A percentile compares a stretch with the other conserved stretches of the same genome.
These are phyloP conservation scores for Cyphomyrus plagiostoma DNA, from an alignment of 2,113 vertebrate genomes.

Conservation along the genomic window DNA sequence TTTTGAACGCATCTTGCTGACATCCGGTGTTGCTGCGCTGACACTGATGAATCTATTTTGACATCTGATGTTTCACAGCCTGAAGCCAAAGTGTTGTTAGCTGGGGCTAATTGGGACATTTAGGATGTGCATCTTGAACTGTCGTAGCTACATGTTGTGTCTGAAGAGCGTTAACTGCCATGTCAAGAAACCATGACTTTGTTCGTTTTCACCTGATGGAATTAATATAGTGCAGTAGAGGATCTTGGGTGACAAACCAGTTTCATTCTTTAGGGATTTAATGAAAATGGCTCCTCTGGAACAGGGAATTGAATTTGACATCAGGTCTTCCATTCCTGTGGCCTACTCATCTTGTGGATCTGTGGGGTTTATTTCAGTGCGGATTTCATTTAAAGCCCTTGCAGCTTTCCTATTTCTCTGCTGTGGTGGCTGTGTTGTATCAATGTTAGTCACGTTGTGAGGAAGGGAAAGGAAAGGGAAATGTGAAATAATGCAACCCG, in stretches of 20 bases:
- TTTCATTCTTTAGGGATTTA: background rate
- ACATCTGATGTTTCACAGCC: conserved; percentile 22
- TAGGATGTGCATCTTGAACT: conserved; percentile 22
- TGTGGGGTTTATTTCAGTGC: background rate
- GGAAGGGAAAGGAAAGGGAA: background rate
- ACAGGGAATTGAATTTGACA: background rate
- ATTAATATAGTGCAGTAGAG: background rate
- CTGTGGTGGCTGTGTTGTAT: background rate
- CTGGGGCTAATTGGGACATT: conserved; percentile 30
- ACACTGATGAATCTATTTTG: conserved; percentile 13
- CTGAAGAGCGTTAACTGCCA: conserved; percentile 28
- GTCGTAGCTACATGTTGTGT: conserved; percentile 31
- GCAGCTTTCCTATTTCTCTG: background rate
- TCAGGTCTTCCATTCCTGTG: background rate
- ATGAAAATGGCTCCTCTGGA: background rate
- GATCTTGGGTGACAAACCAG: background rate
- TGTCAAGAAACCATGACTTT: conserved; percentile 24
- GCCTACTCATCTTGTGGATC: background rate
- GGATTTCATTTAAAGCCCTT: background rate
- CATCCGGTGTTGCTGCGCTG: background rate
- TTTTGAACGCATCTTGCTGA: background rate
- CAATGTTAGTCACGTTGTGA: background rate
- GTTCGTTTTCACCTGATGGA: conserved; percentile 31
- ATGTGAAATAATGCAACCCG: background rate
- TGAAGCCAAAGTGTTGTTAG: conserved; percentile 26